Conservation (phyloP, 1,140 invertebrate species). For the Brachionus angularis region DNA sequence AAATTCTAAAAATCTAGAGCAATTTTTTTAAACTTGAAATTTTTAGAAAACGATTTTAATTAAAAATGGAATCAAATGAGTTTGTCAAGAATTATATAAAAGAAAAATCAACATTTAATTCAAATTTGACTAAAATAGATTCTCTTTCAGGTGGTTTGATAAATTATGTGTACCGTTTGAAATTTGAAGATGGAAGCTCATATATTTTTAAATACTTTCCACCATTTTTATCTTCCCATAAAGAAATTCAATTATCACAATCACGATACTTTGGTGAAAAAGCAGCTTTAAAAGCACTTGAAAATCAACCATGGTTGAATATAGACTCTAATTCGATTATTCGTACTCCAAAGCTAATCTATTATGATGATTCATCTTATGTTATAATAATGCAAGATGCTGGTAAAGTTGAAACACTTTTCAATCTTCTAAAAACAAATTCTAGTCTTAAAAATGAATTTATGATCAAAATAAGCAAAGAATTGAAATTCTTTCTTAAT, state of each 20-base stretch:
- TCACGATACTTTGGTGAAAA: background rate
- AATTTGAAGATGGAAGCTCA: background rate
- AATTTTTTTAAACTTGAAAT: no score
- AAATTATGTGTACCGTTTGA: background rate
- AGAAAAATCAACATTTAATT: background rate
- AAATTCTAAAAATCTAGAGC: no score
- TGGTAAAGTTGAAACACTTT: background rate
- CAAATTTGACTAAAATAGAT: background rate
- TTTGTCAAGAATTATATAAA: background rate
- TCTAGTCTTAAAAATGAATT: no score
- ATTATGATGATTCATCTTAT: background rate
- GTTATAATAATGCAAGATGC: background rate
- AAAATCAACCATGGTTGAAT: background rate
- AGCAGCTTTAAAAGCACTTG: background rate
- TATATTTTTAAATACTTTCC: background rate
- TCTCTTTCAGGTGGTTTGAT: background rate
- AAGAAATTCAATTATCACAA: background rate
- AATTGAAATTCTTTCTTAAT: no score
- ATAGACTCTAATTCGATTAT: background rate
- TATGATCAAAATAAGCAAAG: no score
- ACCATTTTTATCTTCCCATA: background rate
- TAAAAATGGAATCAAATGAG: background rate
- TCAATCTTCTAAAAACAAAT: background rate
- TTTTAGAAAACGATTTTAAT: no score
- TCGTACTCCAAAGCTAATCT: background rate